Conservation (phyloP, 1,140 invertebrate genomes). For the Eueides isabella region DNA sequence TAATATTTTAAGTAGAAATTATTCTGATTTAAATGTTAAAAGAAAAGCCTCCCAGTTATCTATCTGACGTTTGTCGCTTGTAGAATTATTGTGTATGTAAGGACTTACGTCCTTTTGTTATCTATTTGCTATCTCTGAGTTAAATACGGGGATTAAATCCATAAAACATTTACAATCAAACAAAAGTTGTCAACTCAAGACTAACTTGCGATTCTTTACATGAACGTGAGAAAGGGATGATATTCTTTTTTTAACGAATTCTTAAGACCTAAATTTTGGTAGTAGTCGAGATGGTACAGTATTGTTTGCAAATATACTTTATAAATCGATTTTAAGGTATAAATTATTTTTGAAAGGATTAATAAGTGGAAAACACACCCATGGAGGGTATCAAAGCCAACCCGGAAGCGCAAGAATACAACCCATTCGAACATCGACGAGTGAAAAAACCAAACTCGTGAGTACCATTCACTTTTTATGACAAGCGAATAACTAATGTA, state of each 20-base stretch:
- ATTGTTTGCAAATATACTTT: neutral
- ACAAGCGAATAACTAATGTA: neutral
- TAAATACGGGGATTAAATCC: slow-evolving; percentile 51
- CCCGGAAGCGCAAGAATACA: slow-evolving; percentile 75
- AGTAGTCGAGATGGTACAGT: neutral
- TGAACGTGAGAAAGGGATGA: neutral
- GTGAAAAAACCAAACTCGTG: slow-evolving; percentile 85
- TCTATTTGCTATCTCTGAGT: slow-evolving; percentile 51
- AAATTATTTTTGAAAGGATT: neutral
- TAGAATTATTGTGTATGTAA: slow-evolving; percentile 8
- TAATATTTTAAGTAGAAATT: neutral
- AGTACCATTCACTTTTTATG: slow-evolving; percentile 59
- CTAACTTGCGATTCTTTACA: neutral
- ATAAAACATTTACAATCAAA: slow-evolving; percentile 51
- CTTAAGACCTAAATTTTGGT: neutral
- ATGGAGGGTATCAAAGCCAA: slow-evolving; percentile 39
- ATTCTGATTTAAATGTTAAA: neutral
- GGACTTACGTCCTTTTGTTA: slow-evolving; percentile 29
- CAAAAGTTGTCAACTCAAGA: slow-evolving; percentile 14
- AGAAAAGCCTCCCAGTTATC: neutral
- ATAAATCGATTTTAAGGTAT: neutral
- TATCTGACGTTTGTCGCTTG: neutral
- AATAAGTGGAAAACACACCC: neutral
- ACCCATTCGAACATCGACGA: slow-evolving; percentile 86
- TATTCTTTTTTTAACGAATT: neutral